Base-by-base conservation (phyloP, 1,140 invertebrate species). In the Ceratosolen solmsi region DNA sequence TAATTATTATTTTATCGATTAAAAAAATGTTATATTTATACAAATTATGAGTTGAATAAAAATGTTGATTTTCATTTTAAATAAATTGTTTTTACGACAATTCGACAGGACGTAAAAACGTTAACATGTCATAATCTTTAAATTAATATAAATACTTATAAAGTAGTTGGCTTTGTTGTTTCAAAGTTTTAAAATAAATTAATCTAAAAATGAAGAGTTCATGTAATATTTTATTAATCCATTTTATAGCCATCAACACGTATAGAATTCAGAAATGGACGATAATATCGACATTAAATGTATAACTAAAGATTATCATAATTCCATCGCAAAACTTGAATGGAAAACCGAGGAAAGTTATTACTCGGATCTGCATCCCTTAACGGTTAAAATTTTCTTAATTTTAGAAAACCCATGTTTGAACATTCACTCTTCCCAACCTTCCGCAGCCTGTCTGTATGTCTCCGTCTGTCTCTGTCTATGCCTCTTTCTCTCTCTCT, bases 331-430 rank as follows among this genome's bases (percentile, higher is more conserved):
- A 2, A 27, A 82, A 77, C 46, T 82, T 78, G 74, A 79, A 79
- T 63, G 38, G 30, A 49, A 71, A 36, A 77, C n/a, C 25, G 63
- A 68, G 78, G 20, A 80, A 83, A 80, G 46, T 80, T 51, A 75
- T 68, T 83, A 71, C 54, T 79, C 36, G 71, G 49, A 83, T 75
- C 51, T 83, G 65, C 78, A 83, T 76, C 49, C 56, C 72, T 76
- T 65, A 71, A 63, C 25, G 36, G 22, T 41, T 41, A n/a, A 79
- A 75, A 83, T 83, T 79, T 83, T 83, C 76, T 79, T 70, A 80
- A 83, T 83, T 79, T 83, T 68, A 80, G 58, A 83, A 83, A 79
- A 80, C 72, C 75, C 74, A 72, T 75, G 73, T 81, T 78, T 38
- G 27, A 70, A 70, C 15, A 38, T 22, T 54, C 20, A 15, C 51